Base-by-base conservation (phyloP, 2,888 invertebrate species). In the Pharmacophagus antenor region DNA sequence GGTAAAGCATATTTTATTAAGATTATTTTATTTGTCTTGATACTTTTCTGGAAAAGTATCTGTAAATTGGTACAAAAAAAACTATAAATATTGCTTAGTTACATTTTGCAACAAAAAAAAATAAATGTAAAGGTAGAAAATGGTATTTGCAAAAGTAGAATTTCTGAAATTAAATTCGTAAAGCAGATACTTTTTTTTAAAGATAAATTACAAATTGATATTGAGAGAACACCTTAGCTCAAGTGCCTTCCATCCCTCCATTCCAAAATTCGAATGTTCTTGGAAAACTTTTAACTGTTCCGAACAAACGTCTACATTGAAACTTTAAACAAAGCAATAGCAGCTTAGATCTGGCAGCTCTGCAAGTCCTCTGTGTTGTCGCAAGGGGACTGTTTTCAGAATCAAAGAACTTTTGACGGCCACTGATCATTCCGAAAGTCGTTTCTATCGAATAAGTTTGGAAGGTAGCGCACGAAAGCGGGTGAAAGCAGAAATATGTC, bases 361-460 rank as follows among this genome's bases (percentile, higher is more conserved):
- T 21, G 47, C 42, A 68, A 70, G 65, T 67, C 71, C 64, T 70
- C 72, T 74, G 76, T 76, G 70, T 71, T 73, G 72, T 77, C 74
- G 76, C 75, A 79, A 77, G 77, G 77, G 70, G 70, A 69, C 64
- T 69, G 56, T 74, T 72, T 76, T 70, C 68, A 70, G 73, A 72
- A 79, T 85, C 81, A 83, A 72, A 71, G 62, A 84, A 84, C 77
- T 86, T 82, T 79, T 74, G 80, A 81, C 76, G 74, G 74, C 69
- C 63, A 67, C 65, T 64, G 74, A 77, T 76, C 77, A 74, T 67
- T 62, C 22, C 27, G 3, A 53, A 52, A 21, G 47, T 47, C 56
- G 25, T 58, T 44, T 31, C 25, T 57, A 60, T 57, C 49, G 46
- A 56, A 44, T 61, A 75, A 74, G 66, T 77, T 74, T 69, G 60